Evolutionary conservation across 2,113 vertebrate genomes (phyloP).

Genomic region (Actinemys pallida): DNA sequence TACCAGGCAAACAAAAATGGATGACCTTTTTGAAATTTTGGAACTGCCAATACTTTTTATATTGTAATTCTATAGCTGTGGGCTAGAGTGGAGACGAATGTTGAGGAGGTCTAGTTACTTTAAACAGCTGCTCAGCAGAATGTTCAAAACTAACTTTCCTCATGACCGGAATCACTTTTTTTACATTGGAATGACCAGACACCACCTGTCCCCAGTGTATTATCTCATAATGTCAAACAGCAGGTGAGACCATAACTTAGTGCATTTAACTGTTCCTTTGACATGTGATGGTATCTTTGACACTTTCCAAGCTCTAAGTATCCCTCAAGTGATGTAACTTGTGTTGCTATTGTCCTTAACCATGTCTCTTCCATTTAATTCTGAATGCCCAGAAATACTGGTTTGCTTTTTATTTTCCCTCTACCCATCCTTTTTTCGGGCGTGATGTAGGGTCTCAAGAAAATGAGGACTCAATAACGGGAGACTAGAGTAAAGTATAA

Average conservation of each 20-base stretch:
- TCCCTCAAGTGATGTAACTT: background rate
- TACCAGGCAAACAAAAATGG: background rate
- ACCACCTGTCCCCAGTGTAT: background rate
- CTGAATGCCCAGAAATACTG: background rate
- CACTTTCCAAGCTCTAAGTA: background rate
- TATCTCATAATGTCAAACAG: background rate
- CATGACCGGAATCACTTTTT: rapidly evolving
- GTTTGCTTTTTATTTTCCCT: background rate
- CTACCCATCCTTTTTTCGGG: background rate
- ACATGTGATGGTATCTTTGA: rapidly evolving
- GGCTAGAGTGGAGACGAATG: background rate
- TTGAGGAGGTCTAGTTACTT: background rate
- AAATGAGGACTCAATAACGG: background rate
- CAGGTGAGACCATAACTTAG: rapidly evolving
- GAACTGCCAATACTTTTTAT: background rate
- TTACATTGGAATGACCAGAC: background rate
- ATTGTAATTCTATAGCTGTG: background rate
- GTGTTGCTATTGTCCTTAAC: background rate
- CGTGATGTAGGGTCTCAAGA: background rate
- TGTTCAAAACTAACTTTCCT: background rate
- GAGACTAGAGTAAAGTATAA: background rate
- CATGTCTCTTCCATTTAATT: background rate
- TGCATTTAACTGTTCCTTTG: background rate
- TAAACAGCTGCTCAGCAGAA: background rate
- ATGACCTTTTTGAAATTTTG: background rate